phyloP scores from a whole-genome alignment of 2,797 vertebrate species.

The Aeoliscus strigatus region DNA sequence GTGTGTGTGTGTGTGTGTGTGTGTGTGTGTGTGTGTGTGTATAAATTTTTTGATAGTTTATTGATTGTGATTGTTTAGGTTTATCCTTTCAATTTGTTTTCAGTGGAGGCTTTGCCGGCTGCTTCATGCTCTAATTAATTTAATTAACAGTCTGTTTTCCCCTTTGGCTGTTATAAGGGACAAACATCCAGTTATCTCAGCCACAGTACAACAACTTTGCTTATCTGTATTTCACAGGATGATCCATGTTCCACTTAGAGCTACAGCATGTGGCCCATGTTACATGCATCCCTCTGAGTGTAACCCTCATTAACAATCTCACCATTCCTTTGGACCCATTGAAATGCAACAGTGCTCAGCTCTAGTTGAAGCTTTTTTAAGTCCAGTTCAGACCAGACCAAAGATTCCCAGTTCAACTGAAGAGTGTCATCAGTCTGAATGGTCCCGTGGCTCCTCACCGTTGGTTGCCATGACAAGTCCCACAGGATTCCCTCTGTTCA shows the following conservation, averaged over 20 bases:
- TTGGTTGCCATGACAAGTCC: no score
- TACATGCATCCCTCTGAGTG: slow-evolving; percentile 22
- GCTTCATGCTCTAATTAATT: slow-evolving; percentile 69
- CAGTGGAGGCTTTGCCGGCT: slow-evolving; percentile 32
- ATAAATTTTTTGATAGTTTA: no score
- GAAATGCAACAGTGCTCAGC: slow-evolving; percentile 9
- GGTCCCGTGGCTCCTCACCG: no score
- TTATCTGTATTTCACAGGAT: slow-evolving; percentile 55
- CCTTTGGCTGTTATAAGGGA: slow-evolving; percentile 44
- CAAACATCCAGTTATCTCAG: slow-evolving; percentile 42
- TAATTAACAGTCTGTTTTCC: slow-evolving; percentile 56
- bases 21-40: no score
- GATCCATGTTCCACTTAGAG: slow-evolving; percentile 40
- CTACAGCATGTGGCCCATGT: slow-evolving; percentile 28
- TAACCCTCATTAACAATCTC: slow-evolving; percentile 37
- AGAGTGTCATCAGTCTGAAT: no score
- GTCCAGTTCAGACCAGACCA: no score
- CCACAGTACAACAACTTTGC: slow-evolving; percentile 32
- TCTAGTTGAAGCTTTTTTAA: no score
- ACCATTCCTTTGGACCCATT: slow-evolving; percentile 12
- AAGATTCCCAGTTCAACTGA: no score
- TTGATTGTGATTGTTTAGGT: no score
- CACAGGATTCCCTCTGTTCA: no score
- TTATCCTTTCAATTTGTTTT: slow-evolving; percentile 34
- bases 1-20: no score